These are phyloP conservation scores for Molossus alvarezi DNA, from an alignment of 2,797 vertebrate species.

Conservation along the genomic window DNA sequence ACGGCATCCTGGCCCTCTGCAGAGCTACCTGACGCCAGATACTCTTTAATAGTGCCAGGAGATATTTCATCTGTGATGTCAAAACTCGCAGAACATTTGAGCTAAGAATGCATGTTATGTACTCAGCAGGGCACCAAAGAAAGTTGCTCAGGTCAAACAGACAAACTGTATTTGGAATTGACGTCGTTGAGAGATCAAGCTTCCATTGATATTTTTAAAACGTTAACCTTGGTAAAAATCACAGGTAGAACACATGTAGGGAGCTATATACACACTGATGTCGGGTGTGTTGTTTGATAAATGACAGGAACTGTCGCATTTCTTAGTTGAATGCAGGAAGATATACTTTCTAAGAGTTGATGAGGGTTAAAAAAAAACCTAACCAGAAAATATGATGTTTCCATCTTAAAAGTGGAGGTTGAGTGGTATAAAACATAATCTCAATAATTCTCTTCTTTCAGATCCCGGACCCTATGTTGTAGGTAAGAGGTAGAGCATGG, in stretches of 20 bases:
- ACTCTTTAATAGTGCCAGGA: conserved; percentile 68
- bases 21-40: conserved; percentile 54
- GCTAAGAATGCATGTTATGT: conserved; percentile 70
- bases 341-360: background rate
- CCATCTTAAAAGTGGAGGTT: conserved; percentile 28
- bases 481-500: background rate
- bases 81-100: conserved; percentile 80
- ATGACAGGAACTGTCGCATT: background rate
- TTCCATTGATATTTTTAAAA: conserved; percentile 59
- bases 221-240: conserved; percentile 44
- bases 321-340: conserved; percentile 5
- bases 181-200: conserved; percentile 72
- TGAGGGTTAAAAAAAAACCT: conserved; percentile 18
- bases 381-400: conserved; percentile 9
- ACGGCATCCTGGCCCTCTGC: conserved; percentile 71
- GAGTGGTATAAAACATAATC: background rate
- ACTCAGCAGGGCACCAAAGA: conserved; percentile 62
- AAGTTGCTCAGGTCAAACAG: conserved; percentile 54
- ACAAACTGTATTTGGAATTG: conserved; percentile 63
- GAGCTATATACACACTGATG: background rate
- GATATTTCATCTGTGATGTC: conserved; percentile 81
- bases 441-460: background rate
- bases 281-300: background rate
- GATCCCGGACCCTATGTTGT: background rate
- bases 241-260: background rate